These are phyloP conservation scores for Calephelis virginiensis DNA, from an alignment of 1,140 invertebrate genomes.

Conservation along the genomic window DNA sequence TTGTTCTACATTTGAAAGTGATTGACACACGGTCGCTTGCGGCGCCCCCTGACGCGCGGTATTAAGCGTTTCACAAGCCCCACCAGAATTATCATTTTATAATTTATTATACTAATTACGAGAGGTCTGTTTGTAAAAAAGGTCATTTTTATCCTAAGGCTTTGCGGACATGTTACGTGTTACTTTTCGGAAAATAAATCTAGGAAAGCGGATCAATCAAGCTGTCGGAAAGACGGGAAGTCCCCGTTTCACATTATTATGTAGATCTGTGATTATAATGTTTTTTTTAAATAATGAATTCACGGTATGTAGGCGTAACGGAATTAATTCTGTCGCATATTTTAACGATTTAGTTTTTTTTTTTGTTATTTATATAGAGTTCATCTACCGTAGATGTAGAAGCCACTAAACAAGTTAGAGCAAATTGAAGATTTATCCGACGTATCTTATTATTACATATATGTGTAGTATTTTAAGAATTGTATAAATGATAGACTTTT, in stretches of 20 bases:
- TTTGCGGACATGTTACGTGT: slow-evolving; percentile 65
- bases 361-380: too few species aligned
- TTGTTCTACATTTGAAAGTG: slow-evolving; percentile 75
- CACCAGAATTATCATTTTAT: slow-evolving; percentile 76
- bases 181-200: slow-evolving; percentile 74
- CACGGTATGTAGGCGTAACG: slow-evolving; percentile 44
- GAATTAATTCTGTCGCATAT: too few species aligned
- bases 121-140: slow-evolving; percentile 69
- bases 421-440: too few species aligned
- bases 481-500: too few species aligned
- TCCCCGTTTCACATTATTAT: slow-evolving; percentile 67
- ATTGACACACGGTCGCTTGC: slow-evolving; percentile 74
- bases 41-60: slow-evolving; percentile 65
- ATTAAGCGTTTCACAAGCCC: slow-evolving; percentile 71
- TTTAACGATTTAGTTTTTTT: too few species aligned
- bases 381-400: too few species aligned
- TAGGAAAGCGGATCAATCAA: slow-evolving; percentile 74
- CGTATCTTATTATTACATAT: too few species aligned
- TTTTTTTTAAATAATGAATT: slow-evolving; percentile 64
- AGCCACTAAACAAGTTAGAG: too few species aligned
- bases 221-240: slow-evolving; percentile 70
- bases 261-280: slow-evolving; percentile 72
- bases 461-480: too few species aligned
- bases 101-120: slow-evolving; percentile 78
- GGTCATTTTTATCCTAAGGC: slow-evolving; percentile 57